Evolutionary conservation across 1,140 invertebrate genomes (phyloP).

Genomic region (Thaumatotibia leucotreta): DNA sequence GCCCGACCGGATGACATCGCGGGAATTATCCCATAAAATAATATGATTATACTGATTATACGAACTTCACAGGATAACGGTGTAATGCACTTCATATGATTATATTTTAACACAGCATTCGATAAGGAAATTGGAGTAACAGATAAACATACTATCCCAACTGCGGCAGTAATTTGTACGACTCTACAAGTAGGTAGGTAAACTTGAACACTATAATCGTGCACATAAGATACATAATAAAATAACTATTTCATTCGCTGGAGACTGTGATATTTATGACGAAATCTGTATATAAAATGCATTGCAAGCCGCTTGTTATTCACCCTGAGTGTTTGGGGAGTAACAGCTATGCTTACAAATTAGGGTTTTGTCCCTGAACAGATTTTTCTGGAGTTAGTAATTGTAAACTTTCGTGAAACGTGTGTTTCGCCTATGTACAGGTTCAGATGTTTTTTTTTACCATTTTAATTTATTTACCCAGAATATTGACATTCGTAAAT

Average conservation of each 20-base stretch:
- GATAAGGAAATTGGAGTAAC: neutral
- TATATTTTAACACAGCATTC: neutral
- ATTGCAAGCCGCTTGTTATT: neutral
- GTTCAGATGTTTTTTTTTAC: too few relatives aligned
- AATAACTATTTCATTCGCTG: neutral
- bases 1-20: neutral
- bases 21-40: neutral
- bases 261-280: neutral
- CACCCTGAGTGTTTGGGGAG: neutral
- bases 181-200: too few relatives aligned
- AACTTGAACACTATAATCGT: too few relatives aligned
- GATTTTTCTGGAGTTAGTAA: neutral
- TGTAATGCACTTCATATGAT: neutral
- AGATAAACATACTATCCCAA: neutral
- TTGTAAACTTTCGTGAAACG: too few relatives aligned
- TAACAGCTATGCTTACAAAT: neutral
- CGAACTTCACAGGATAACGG: neutral
- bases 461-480: too few relatives aligned
- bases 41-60: neutral
- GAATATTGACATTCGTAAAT: too few relatives aligned
- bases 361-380: neutral
- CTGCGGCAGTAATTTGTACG: neutral
- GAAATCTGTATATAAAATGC: neutral
- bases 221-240: neutral
- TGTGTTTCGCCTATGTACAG: too few relatives aligned